phyloP scores from a whole-genome alignment of 2,888 invertebrate species.

The Aleiodes leptofemur region DNA sequence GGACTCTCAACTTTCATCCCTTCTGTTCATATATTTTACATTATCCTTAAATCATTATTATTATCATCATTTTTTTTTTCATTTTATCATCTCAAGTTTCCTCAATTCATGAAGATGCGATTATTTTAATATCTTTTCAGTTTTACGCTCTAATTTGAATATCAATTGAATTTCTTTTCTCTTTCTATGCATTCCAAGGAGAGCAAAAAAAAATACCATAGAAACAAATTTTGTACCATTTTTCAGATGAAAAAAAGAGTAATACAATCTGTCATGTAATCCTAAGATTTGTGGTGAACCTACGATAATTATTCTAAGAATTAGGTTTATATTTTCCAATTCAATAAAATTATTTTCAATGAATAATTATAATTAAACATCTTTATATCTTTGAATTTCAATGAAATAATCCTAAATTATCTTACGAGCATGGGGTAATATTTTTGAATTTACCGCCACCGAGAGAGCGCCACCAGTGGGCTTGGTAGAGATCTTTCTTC shows the following conservation, averaged over 20 bases:
- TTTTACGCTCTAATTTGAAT: constrained; percentile 24
- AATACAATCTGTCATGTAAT: constrained; percentile 48
- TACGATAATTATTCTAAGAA: constrained; percentile 70
- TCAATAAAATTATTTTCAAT: constrained; percentile 73
- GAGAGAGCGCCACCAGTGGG: no score
- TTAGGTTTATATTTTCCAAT: constrained; percentile 71
- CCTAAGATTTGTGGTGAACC: constrained; percentile 67
- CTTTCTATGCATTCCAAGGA: constrained; percentile 33
- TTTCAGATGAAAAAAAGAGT: constrained; percentile 6
- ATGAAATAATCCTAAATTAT: no score
- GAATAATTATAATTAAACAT: constrained; percentile 52
- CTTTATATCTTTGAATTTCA: background rate
- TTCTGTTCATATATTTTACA: no score
- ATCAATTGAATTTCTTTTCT: constrained; percentile 46
- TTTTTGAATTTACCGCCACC: no score
- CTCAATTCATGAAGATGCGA: background rate
- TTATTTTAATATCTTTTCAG: constrained; percentile 10
- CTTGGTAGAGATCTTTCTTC: no score
- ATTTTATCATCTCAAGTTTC: background rate
- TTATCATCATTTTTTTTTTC: background rate
- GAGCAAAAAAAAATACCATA: constrained; percentile 51
- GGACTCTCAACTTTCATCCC: constrained; percentile 20
- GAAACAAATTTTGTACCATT: constrained; percentile 59
- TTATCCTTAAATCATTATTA: no score
- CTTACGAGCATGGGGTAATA: no score